Evolutionary conservation across 2,797 vertebrate genomes (phyloP).

Genomic region (Dendrocincla tyrannina): DNA sequence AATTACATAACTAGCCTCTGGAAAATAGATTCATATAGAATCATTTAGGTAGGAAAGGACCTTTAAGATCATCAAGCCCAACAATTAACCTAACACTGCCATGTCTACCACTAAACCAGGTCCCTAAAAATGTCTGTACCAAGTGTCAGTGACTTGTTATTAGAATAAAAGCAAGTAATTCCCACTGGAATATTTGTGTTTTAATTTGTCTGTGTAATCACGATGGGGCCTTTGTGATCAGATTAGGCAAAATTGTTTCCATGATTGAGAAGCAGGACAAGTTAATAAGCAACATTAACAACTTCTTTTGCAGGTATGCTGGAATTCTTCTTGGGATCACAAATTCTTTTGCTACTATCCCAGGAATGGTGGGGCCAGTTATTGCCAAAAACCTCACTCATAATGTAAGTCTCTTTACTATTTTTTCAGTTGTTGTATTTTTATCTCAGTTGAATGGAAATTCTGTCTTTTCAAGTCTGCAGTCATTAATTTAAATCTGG

Average conservation of each 20-base stretch:
- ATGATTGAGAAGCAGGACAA: background rate
- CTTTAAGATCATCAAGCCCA: background rate
- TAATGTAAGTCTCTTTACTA: conserved; percentile 80
- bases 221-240: background rate
- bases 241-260: background rate
- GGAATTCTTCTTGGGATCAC: conserved; percentile 97
- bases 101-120: background rate
- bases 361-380: conserved; percentile 95
- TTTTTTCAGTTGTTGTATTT: background rate
- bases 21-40: background rate
- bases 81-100: background rate
- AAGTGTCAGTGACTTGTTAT: background rate
- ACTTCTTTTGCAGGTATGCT: conserved; percentile 84
- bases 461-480: background rate
- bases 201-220: background rate
- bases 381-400: conserved; percentile 88
- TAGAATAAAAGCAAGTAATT: background rate
- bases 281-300: background rate
- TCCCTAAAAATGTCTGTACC: background rate
- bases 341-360: conserved; percentile 96
- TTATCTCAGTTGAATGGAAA: background rate
- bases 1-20: background rate
- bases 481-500: background rate
- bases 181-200: background rate
- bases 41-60: background rate